Evolutionary conservation across 2,888 invertebrate species (phyloP).

Genomic region (Erebia palarica): DNA sequence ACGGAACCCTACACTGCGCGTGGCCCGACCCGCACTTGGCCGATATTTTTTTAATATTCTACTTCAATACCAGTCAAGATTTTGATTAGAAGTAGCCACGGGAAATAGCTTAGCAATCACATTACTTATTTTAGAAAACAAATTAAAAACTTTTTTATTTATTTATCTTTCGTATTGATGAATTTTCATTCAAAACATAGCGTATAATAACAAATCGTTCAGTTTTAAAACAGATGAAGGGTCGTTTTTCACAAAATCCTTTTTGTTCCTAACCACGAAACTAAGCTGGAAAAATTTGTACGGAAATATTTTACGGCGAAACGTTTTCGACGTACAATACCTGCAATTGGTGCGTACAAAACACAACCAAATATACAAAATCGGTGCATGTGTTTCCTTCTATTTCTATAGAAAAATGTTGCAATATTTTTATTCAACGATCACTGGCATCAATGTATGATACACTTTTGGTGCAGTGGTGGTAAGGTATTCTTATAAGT

Average conservation of each 20-base stretch:
- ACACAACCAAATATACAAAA: background rate
- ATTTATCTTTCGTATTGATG: background rate
- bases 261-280: conserved; percentile 44
- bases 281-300: conserved; percentile 42
- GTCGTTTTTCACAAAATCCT: conserved; percentile 45
- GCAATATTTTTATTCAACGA: too few species aligned
- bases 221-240: conserved; percentile 45
- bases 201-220: conserved; percentile 44
- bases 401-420: background rate
- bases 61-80: too few species aligned
- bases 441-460: too few species aligned
- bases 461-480: too few species aligned
- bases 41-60: too few species aligned
- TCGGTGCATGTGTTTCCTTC: background rate
- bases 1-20: too few species aligned
- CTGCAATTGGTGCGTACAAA: background rate
- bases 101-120: too few species aligned
- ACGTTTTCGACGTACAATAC: conserved; percentile 33
- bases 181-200: conserved; percentile 23
- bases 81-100: too few species aligned
- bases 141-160: background rate
- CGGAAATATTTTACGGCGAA: conserved; percentile 40
- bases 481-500: too few species aligned
- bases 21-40: too few species aligned
- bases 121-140: too few species aligned